These are phyloP conservation scores for Piprites chloris DNA, from an alignment of 2,113 vertebrate species.

Conservation along the genomic window DNA sequence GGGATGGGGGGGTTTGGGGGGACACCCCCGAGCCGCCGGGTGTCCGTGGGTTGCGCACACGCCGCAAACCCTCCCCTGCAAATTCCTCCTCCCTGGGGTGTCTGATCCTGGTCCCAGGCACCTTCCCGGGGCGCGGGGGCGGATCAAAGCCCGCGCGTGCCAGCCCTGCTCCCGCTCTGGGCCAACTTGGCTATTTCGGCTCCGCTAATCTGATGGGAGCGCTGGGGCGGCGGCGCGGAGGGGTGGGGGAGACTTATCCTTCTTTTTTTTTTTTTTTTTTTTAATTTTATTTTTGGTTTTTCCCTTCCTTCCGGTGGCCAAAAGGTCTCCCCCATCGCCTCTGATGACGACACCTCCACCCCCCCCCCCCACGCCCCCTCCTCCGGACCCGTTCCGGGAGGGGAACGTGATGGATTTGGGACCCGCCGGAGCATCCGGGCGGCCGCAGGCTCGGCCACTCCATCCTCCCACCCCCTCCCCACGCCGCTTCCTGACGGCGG, in stretches of 20 bases:
- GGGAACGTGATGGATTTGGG: not conserved
- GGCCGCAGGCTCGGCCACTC: not conserved
- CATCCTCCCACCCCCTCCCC: not conserved
- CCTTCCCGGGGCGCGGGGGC: not conserved
- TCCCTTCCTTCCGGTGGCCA: not conserved
- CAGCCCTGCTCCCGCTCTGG: not conserved
- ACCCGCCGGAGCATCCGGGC: not conserved
- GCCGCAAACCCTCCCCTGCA: not conserved
- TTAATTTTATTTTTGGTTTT: not conserved
- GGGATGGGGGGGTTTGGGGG: not conserved
- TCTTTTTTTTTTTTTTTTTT: not conserved
- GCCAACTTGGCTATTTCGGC: not conserved
- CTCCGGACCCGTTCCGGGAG: not conserved
- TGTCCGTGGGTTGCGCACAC: not conserved
- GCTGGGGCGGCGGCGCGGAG: not conserved
- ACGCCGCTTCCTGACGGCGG: not conserved
- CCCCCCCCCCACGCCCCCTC: too few relatives aligned
- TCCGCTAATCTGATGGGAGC: slow-evolving; percentile 31
- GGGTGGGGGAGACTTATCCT: too few relatives aligned
- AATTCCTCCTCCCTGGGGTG: slow-evolving; percentile 26
- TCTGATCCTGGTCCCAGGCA: not conserved
- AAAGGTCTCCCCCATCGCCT: not conserved
- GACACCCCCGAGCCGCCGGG: not conserved
- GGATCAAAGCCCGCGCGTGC: slow-evolving; percentile 55
- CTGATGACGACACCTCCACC: not conserved